Evolutionary conservation across 2,797 vertebrate genomes (phyloP).

Genomic region (Cichlasoma orientale): DNA sequence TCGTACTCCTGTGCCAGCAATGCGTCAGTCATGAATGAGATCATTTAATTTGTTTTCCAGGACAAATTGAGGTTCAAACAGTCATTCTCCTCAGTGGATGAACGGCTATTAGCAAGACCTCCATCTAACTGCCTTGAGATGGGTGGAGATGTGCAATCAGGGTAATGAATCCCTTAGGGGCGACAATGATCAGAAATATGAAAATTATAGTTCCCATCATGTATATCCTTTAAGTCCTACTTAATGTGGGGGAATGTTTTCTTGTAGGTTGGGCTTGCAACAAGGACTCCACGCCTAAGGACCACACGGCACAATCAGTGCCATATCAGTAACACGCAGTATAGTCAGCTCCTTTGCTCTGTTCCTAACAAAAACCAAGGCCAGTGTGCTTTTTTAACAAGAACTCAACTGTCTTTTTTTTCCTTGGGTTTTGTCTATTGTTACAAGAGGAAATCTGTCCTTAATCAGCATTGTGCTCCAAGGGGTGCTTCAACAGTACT

Average conservation of each 20-base stretch:
- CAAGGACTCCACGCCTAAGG: constrained; percentile 36
- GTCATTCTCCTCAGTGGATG: not conserved
- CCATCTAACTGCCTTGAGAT: constrained; percentile 14
- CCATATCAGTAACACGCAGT: constrained; percentile 46
- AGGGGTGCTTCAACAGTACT: constrained; percentile 43
- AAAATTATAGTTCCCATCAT: constrained; percentile 23
- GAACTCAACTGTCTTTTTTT: not conserved
- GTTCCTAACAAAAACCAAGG: constrained; percentile 9
- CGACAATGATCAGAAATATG: constrained; percentile 27
- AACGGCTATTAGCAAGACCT: constrained; percentile 3
- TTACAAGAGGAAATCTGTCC: constrained; percentile 64
- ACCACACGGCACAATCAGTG: constrained; percentile 27
- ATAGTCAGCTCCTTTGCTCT: constrained; percentile 4
- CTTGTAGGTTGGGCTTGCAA: not conserved
- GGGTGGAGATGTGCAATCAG: constrained; percentile 30
- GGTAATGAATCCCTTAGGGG: constrained; percentile 5
- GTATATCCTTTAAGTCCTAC: constrained; percentile 7
- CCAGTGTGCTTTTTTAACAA: constrained; percentile 41
- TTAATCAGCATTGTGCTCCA: constrained; percentile 64
- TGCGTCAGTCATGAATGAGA: constrained; percentile 36
- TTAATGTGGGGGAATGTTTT: constrained; percentile 14
- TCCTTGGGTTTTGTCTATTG: constrained; percentile 49
- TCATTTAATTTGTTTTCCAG: constrained; percentile 37
- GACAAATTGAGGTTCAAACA: constrained; percentile 13
- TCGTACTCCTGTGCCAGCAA: not conserved